Evolutionary conservation across 2,888 invertebrate species (phyloP), one percentile per base, ranked within the genome.

Genomic region (Philereme transversata): DNA sequence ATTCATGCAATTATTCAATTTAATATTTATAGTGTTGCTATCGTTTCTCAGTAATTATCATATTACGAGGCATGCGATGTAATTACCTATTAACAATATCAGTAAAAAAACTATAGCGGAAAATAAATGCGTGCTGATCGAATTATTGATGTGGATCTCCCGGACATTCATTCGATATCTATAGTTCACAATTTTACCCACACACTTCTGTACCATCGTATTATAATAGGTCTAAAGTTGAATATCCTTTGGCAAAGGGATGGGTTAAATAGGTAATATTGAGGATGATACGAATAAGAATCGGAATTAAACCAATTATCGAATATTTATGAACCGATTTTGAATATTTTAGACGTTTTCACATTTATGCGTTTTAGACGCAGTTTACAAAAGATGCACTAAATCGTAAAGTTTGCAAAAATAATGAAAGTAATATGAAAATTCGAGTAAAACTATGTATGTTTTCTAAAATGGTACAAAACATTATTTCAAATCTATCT

Each of bases 61-160:
- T 38, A 47, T 63, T 59, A 63, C 33, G 8, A 6, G 8, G 43
- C 63, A 63, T 59, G 63, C 63, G 52, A 56, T 41, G 46, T 63
- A 52, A 63, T 63, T 59, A 56, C 55, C 43, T 22, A 22, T 22
- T 22, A 22, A 51, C 7, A 3, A 62, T 56, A 64, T 67, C 62
- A 59, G 65, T 36, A 64, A 72, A 72, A 72, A 75, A 73, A 71
- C 60, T 69, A 65, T 70, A 74, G 73, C 74, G 74, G 75, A 78
- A 73, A 84, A 72, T 57, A 68, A 65, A 73, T 79, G 81, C 84
- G 82, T 83, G 81, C 61, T 80, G 87, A 84, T 86, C 86, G 87
- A 88, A 71, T 88, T 88, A 88, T 85, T 81, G 83, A 82, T 74
- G 85, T 86, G 87, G 55, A 86, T 84, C 85, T 85, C 90, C 91